A percentile compares a stretch with the other conserved stretches of the same genome.
Conservation (phyloP, 2,113 vertebrate genomes). For the Zosterops borbonicus region DNA sequence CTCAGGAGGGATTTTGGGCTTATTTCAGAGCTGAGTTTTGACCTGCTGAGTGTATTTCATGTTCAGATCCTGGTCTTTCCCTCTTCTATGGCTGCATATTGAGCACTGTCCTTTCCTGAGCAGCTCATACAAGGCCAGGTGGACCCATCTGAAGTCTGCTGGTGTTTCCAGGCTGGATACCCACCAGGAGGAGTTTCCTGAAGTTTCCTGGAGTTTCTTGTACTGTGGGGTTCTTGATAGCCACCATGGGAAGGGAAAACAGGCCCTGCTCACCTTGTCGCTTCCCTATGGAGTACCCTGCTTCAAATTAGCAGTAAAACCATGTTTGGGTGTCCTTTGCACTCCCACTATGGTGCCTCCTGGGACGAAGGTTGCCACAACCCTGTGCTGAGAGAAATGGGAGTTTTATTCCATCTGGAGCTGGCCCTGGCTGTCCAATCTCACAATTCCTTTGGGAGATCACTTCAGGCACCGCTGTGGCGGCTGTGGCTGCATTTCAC, state of each 20-base stretch:
- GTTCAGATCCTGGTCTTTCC: neutral
- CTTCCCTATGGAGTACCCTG: neutral
- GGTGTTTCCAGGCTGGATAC: neutral
- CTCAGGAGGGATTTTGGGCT: neutral
- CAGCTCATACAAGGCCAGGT: accelerated
- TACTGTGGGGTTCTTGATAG: accelerated
- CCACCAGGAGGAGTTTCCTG: neutral
- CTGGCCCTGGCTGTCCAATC: neutral
- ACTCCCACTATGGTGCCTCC: neutral
- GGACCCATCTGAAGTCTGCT: neutral
- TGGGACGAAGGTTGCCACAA: neutral
- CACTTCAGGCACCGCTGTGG: accelerated
- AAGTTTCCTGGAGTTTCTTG: neutral
- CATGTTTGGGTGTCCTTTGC: accelerated
- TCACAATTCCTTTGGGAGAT: neutral
- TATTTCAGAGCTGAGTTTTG: neutral
- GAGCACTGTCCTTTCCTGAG: neutral
- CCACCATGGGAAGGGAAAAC: accelerated
- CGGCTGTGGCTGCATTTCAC: neutral
- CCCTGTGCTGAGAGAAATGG: neutral
- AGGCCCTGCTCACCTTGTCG: neutral
- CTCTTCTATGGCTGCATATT: accelerated
- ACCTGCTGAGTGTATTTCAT: neutral
- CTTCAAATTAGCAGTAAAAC: accelerated
- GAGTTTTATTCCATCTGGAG: neutral